A percentile compares a stretch with the other conserved stretches of the same genome.
Evolutionary conservation across 2,113 vertebrate species (phyloP).

Genomic region (Patagioenas fasciata): DNA sequence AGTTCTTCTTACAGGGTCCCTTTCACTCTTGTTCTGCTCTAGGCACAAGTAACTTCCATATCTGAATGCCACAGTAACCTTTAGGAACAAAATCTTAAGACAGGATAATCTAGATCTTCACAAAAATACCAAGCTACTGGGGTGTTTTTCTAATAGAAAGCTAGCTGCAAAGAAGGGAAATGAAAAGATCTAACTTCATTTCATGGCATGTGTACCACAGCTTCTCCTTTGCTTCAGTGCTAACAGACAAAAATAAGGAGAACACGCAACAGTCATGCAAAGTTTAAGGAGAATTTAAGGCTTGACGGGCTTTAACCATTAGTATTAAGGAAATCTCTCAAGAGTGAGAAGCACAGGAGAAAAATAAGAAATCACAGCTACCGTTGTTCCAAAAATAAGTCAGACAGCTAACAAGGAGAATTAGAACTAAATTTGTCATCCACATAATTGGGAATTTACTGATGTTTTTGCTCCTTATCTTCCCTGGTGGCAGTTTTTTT

Average conservation of each 20-base stretch:
- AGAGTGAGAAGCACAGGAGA: background rate
- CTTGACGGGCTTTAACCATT: background rate
- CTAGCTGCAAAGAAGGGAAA: background rate
- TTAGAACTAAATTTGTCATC: background rate
- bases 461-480: background rate
- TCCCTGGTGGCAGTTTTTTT: background rate
- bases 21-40: background rate
- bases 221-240: background rate
- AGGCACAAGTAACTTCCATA: background rate
- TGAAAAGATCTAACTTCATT: background rate
- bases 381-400: background rate
- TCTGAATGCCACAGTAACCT: background rate
- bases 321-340: background rate
- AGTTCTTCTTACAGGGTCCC: background rate
- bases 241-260: background rate
- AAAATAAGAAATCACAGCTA: background rate
- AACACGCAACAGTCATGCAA: background rate
- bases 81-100: background rate
- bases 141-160: background rate
- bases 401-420: background rate
- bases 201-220: background rate
- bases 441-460: background rate
- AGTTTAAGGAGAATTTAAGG: background rate
- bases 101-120: background rate
- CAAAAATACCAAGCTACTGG: background rate